Evolutionary conservation across 2,113 vertebrate genomes (phyloP), one percentile per base, ranked within the genome.

Genomic region (Lophius piscatorius): DNA sequence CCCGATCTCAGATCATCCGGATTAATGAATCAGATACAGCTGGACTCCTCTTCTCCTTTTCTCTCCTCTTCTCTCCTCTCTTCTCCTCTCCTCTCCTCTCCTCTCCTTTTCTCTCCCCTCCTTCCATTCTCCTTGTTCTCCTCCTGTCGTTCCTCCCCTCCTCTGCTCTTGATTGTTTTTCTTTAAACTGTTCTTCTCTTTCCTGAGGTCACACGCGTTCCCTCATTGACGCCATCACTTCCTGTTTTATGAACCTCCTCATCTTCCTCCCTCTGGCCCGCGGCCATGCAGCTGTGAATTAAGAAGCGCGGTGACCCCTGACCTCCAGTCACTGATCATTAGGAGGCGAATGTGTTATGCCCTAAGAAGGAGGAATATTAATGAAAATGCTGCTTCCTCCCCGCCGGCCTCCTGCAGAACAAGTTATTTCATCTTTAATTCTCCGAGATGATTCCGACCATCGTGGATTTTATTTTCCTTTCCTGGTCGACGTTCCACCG

Each of bases 291-390:
- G 51, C 73, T 81, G 78, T 58, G 60, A 17, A 41, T 65, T 58
- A 55, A 74, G 24, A 12, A 33, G 64, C 39, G 2, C 2, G 12
- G 5, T 12, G 56, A 76, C 55, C 63, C 64, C 20, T 4, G 56
- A 70, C 47, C 67, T 61, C 45, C 57, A 35, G 41, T 73, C 64
- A 18, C 26, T n/a, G 52, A 76, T 73, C 63, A 33, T 76, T 44
- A 59, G 2, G 14, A 57, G 4, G 33, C 38, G 23, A 44, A 14
- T 5, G 14, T 6, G 41, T 23, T 9, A 24, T 5, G 9, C 10
- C 21, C 21, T 22, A 7, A 23, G 16, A 14, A 4, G 11, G 20
- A 22, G 11, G n/a, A 44, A 44, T 20, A 22, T 21, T 16, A 18
- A 2, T 9, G 5, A 3, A 16, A n/a, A 16, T 17, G 36, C 14